Conservation (phyloP, 2,888 invertebrate genomes). For the Monopis laevigella region DNA sequence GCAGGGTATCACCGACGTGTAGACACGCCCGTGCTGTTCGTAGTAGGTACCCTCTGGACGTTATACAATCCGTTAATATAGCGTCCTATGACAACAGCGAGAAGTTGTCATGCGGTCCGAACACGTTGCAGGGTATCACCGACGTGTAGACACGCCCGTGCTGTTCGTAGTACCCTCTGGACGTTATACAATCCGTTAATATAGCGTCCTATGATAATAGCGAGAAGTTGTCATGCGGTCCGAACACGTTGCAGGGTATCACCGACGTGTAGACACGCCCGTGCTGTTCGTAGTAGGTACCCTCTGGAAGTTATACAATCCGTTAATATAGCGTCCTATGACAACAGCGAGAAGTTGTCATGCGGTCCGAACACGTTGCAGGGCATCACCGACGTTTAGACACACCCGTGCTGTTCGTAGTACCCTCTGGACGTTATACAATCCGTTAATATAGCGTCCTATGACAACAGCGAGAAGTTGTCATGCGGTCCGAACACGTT, state of each 20-base stretch:
- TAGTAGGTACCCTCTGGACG: too few relatives aligned
- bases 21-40: conserved; percentile 79
- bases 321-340: too few relatives aligned
- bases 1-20: conserved; percentile 96
- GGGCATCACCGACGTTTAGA: too few relatives aligned
- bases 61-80: too few relatives aligned
- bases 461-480: too few relatives aligned
- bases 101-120: conserved; percentile 97
- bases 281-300: conserved; percentile 81
- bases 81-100: conserved; percentile 79
- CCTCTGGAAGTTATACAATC: conserved; percentile 44
- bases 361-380: too few relatives aligned
- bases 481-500: too few relatives aligned
- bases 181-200: conserved; percentile 11
- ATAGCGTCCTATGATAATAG: too few relatives aligned
- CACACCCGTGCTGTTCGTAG: too few relatives aligned
- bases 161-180: conserved; percentile 78
- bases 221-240: conserved; percentile 96
- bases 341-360: too few relatives aligned
- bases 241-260: conserved; percentile 98
- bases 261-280: conserved; percentile 89
- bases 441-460: too few relatives aligned
- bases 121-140: conserved; percentile 97
- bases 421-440: too few relatives aligned
- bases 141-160: conserved; percentile 87